Evolutionary conservation across 2,888 invertebrate genomes (phyloP).

Genomic region (Maniola hyperantus): DNA sequence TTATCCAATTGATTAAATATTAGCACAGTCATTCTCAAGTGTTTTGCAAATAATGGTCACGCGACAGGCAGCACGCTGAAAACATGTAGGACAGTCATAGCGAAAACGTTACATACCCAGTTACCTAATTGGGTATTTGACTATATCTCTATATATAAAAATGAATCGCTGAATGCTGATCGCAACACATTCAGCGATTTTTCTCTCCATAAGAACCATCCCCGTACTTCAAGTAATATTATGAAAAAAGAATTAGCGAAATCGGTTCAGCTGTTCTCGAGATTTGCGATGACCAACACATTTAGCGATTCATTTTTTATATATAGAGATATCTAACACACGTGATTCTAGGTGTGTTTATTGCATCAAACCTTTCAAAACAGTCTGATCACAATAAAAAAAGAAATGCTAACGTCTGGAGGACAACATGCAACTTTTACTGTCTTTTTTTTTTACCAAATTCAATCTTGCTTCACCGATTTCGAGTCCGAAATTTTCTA

Average conservation of each 20-base stretch:
- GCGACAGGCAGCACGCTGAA: slow-evolving; percentile 3
- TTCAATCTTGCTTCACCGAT: slow-evolving; percentile 10
- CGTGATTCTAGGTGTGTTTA: background rate
- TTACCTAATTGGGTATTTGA: background rate
- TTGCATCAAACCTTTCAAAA: background rate
- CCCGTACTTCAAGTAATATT: too few relatives aligned
- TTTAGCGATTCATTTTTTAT: too few relatives aligned
- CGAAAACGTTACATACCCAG: background rate
- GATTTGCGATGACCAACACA: too few relatives aligned
- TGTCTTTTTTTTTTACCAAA: background rate
- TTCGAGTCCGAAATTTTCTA: too few relatives aligned
- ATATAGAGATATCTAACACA: too few relatives aligned
- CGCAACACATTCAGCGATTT: too few relatives aligned
- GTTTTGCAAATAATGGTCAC: slow-evolving; percentile 19
- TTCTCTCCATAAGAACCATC: too few relatives aligned
- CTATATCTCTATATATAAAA: too few relatives aligned
- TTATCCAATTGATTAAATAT: slow-evolving; percentile 10
- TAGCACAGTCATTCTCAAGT: slow-evolving; percentile 9
- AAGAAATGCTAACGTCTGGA: slow-evolving; percentile 7
- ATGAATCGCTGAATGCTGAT: too few relatives aligned
- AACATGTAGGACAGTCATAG: slow-evolving; percentile 9
- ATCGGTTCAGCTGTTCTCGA: too few relatives aligned
- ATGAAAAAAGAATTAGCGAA: too few relatives aligned
- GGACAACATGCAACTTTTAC: background rate
- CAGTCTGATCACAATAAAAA: background rate